Base-by-base conservation (phyloP, 2,888 invertebrate species). In the Pammene fasciana region DNA sequence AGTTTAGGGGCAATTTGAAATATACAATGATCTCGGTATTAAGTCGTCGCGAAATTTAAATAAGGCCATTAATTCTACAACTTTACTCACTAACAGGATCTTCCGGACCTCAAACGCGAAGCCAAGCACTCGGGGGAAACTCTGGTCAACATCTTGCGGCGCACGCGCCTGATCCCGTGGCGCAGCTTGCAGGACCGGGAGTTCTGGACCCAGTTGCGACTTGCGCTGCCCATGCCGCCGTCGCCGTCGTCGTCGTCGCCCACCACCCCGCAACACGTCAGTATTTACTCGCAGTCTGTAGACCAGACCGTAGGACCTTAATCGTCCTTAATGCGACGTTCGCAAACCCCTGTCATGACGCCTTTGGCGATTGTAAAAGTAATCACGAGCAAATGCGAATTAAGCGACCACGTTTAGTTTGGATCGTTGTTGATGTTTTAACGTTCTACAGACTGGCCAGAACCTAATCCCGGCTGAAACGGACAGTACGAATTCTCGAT, bases 201-300 rank as follows among this genome's bases (percentile, higher is more conserved):
- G 77, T 95, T 95, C 88, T 95, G 95, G 95, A 93, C 94, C 71
- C 88, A 93, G 76, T 88, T 95, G 76, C 93, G 95, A 55, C 90
- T 95, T 70, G 93, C 94, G 62, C 89, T 95, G 88, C 95, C 95
- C 6, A 92, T 95, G 67, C 92, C 92, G 70, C 57, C 57, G 70
- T 43, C 57, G 13, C 57, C 54, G 45, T 26, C 61, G 38, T 86
- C 85, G 65, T 79, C 79, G 26, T 75, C 74, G 73, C 85, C 43
- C 76, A 79, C 64, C 43, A 5, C 18, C 36, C 41, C 50, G n/a
- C 38, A 50, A 50, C 48, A 38, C 38, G 61, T 62, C 50, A 62
- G 61, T 62, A 62, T 50, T 48, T 8, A 16, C 36, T 13, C 5
- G 11, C 10, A 11, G 6, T n/a, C 16, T 13, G 10, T 3, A 26